Evolutionary conservation across 2,797 vertebrate species (phyloP), one percentile per base, ranked within the genome.

Genomic region (Neosilurus mollespiculum): DNA sequence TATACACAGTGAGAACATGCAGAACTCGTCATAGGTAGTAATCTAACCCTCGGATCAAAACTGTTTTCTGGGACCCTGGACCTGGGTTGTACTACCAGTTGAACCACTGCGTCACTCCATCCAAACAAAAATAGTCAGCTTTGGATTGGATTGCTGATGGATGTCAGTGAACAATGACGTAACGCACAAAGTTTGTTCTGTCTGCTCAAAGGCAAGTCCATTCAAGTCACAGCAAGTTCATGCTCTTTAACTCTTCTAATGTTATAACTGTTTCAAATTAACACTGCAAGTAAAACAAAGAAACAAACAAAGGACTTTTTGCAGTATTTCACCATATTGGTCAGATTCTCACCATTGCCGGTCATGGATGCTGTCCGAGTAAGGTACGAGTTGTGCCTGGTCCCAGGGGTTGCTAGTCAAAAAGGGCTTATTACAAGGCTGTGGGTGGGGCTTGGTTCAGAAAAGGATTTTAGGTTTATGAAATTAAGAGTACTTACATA

Each of bases 271-370:
- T 64, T 64, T 26, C n/a, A 64, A 12, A 7, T 66, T 66, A n/a
- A 11, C 24, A 62, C n/a, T 62, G 22, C 8, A n/a, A 61, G 24
- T 18, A 58, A 2, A 43, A 43, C 4, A 43, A 43, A 43, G 8
- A 43, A 43, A 43, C 43, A 43, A 43, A 43, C 43, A 43, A 43
- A 43, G 4, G 43, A 43, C 4, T 43, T 62, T 61, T 62, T 62
- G 22, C 59, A 24, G 22, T 65, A 65, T 15, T 65, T 65, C 14
- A 65, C 6, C 24, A 26, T 26, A 30, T 66, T 1, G 7, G 6
- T 66, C 26, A 34, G 16, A 30, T 92, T 96, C 96, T 98, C 96
- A 98, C 96, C 96, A 94, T 96, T 94, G 94, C 91, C 91, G 94
- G 93, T 93, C 92, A 90, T 89, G 88, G 88, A 95, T 94, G 94